phyloP scores from a whole-genome alignment of 2,888 invertebrate species.

The Dysmachus trigonus region DNA sequence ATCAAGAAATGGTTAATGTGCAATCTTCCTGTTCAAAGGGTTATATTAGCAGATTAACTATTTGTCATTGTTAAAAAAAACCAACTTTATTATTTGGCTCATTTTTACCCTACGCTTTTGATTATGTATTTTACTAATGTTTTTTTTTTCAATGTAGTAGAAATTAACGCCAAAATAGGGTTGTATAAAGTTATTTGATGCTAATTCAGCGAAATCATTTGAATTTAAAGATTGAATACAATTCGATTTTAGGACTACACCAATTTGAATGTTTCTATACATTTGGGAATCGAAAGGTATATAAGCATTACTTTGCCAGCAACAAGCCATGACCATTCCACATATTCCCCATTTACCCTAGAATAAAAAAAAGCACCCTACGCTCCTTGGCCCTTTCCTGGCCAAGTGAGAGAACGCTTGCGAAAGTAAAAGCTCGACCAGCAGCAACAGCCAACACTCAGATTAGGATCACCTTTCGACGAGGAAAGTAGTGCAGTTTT shows the following conservation, averaged over 20 bases:
- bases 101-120: no score
- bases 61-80: no score
- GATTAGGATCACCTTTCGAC: background rate
- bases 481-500: background rate
- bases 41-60: no score
- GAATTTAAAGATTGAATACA: background rate
- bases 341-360: background rate
- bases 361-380: background rate
- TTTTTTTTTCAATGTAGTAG: no score
- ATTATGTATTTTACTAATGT: no score
- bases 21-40: no score
- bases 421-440: background rate
- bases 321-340: background rate
- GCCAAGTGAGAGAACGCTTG: background rate
- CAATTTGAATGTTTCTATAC: background rate
- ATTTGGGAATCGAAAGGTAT: background rate
- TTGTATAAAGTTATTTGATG: no score
- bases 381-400: background rate
- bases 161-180: no score
- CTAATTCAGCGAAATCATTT: background rate
- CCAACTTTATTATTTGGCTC: no score
- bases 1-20: no score
- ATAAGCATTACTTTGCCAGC: background rate
- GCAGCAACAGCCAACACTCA: slow-evolving; percentile 3
- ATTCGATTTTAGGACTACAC: background rate